Evolutionary conservation across 2,797 vertebrate genomes (phyloP), one percentile per base, ranked within the genome.

Genomic region (Taeniopygia guttata): DNA sequence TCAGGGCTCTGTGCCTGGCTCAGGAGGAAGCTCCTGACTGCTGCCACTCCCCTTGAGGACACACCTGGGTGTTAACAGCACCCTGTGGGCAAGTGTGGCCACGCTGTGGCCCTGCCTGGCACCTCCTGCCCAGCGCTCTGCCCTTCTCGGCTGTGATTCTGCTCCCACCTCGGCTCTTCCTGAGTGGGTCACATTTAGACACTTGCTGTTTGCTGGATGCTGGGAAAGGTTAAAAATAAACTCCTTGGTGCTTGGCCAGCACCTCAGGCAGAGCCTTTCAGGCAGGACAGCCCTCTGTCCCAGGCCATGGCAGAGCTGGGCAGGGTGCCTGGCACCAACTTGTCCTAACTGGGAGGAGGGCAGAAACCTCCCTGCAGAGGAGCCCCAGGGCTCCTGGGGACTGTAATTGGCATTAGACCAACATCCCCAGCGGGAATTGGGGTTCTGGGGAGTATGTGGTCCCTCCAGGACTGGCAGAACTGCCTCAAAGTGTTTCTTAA

Each of bases 181-280:
- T 81, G 27, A 51, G 52, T 7, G 1, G 62, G 36, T 72, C 36
- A 4, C n/a, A 69, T 69, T 91, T 81, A 87, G 93, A 54, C 78
- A 54, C 51, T 80, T 74, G n/a, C 26, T 76, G 48, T 81, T 90
- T 93, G 77, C 67, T 86, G 2, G 40, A 3, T 1, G 1, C 85
- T 90, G 90, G 73, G 70, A 91, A 88, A 75, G 16, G 51, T 84
- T 87, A 91, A 94, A 95, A 94, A 96, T 90, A 89, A 81, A 60
- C 77, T 74, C 26, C 55, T 48, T 68, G 89, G 36, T 76, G 55
- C 70, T 56, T 3, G 1, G 79, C 79, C 89, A 92, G 76, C 1
- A 3, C 11, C 60, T 87, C 1, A 16, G 60, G 8, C 80, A 69
- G 58, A 82, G 63, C 52, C 38, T 73, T 21, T 46, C 9, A 51